Percentiles rank a stretch among this genome's conserved stretches.
Conservation (phyloP, 2,888 invertebrate species). For the Bellardia pandia region DNA sequence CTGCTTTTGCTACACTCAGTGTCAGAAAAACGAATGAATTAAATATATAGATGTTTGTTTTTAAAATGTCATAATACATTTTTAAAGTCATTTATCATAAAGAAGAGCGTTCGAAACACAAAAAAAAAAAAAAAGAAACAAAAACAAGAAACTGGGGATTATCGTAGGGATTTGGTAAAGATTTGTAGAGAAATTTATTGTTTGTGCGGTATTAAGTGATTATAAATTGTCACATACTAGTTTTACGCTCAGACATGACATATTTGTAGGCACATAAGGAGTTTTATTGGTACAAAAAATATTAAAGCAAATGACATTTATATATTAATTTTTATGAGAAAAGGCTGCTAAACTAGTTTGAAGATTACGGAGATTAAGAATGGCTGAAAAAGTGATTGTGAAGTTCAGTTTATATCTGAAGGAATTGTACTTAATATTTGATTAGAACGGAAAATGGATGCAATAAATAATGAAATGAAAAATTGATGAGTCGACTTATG, state of each 20-base stretch:
- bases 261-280: constrained; percentile 19
- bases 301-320: constrained; percentile 7
- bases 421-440: too few species aligned
- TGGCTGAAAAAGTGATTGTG: neutral
- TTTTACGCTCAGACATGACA: neutral
- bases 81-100: constrained; percentile 64
- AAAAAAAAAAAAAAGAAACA: neutral
- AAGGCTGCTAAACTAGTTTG: neutral
- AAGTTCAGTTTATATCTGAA: neutral
- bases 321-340: neutral
- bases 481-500: too few species aligned
- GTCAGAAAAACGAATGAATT: constrained; percentile 58
- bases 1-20: constrained; percentile 60
- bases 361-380: neutral
- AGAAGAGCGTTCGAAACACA: neutral
- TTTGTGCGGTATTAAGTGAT: constrained; percentile 63
- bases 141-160: constrained; percentile 22
- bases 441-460: too few species aligned
- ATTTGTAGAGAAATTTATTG: constrained; percentile 66
- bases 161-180: constrained; percentile 55
- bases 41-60: constrained; percentile 62
- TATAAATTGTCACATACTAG: constrained; percentile 54
- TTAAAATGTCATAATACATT: constrained; percentile 66
- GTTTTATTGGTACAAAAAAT: neutral
- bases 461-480: too few species aligned